These are phyloP conservation scores for Antechinus stuartii DNA, from an alignment of 2,113 vertebrate genomes.

Conservation along the genomic window DNA sequence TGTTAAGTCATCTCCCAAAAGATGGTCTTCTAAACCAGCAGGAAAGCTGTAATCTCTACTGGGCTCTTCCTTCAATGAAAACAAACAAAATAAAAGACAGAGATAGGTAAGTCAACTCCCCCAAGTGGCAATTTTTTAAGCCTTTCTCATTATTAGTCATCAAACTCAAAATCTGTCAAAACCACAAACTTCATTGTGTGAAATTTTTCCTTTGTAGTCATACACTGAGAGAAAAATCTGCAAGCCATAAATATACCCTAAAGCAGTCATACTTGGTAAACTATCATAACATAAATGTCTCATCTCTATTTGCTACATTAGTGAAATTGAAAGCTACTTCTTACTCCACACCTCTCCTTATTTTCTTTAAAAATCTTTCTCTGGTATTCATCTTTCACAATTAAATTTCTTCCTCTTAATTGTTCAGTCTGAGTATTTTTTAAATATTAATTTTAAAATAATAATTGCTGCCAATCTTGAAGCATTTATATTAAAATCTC, in stretches of 20 bases:
- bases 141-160: constrained; percentile 37
- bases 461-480: background rate
- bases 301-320: background rate
- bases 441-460: background rate
- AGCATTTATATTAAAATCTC: background rate
- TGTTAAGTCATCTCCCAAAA: constrained; percentile 83
- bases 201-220: constrained; percentile 37
- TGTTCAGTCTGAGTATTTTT: background rate
- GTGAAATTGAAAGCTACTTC: background rate
- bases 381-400: background rate
- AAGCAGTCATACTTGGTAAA: background rate
- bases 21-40: constrained; percentile 88
- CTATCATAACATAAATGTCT: background rate
- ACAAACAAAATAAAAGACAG: constrained; percentile 60
- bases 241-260: background rate
- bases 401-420: background rate
- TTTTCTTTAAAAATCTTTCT: background rate
- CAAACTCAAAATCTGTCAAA: constrained; percentile 19
- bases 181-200: constrained; percentile 24
- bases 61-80: constrained; percentile 88
- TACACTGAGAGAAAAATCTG: background rate
- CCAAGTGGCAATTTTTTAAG: constrained; percentile 13
- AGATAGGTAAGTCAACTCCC: constrained; percentile 33
- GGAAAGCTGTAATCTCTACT: constrained; percentile 89
- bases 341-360: background rate